Conservation (phyloP, 2,888 invertebrate species). For the Aethes cnicana region DNA sequence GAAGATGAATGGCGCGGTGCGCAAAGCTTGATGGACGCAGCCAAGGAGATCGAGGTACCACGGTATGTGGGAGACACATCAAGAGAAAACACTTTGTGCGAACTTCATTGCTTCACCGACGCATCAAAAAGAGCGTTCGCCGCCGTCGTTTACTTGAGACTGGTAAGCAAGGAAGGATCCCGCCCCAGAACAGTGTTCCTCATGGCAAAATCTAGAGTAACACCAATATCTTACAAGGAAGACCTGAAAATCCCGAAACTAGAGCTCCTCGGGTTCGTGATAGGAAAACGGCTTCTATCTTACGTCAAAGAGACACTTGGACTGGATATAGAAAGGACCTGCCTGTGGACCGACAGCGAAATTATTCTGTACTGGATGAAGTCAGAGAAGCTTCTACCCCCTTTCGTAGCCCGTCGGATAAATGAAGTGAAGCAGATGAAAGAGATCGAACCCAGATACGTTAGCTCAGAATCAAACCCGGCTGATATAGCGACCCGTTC, state of each 20-base stretch:
- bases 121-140: slow-evolving; percentile 19
- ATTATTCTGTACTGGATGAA: slow-evolving; percentile 10
- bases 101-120: slow-evolving; percentile 9
- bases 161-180: not conserved
- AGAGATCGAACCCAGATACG: not conserved
- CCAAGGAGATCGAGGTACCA: not conserved
- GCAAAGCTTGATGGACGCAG: not conserved
- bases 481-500: slow-evolving; percentile 27
- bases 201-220: not conserved
- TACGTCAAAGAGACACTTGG: not conserved
- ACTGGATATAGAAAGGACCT: not conserved
- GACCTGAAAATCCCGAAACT: slow-evolving; percentile 10
- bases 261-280: slow-evolving; percentile 7
- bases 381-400: slow-evolving; percentile 6
- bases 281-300: slow-evolving; percentile 2
- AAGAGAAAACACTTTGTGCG: not conserved
- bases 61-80: not conserved
- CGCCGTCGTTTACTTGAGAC: slow-evolving; percentile 12
- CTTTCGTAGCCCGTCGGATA: slow-evolving; percentile 2
- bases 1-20: not conserved
- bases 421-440: slow-evolving; percentile 1
- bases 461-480: slow-evolving; percentile 14
- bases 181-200: not conserved
- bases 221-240: not conserved
- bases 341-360: slow-evolving; percentile 8